Evolutionary conservation across 2,888 invertebrate species (phyloP).

Genomic region (Listrodromus nycthemerus): DNA sequence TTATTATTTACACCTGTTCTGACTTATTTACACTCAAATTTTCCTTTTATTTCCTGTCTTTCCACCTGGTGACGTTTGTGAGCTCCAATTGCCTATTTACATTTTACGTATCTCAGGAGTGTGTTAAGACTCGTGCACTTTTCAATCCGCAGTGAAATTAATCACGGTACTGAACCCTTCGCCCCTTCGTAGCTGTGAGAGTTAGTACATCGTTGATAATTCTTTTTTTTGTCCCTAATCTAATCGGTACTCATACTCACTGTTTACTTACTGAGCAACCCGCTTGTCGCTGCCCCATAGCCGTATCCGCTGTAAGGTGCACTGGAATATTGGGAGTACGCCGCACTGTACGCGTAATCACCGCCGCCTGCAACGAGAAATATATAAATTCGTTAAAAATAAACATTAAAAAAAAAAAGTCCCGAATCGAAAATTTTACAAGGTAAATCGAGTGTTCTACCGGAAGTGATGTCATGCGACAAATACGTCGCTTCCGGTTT

Average conservation of each 20-base stretch:
- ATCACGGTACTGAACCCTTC: conserved; percentile 24
- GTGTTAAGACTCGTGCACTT: conserved; percentile 44
- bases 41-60: conserved; percentile 18
- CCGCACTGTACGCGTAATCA: conserved; percentile 90
- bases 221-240: conserved; percentile 76
- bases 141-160: not conserved
- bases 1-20: conserved; percentile 69
- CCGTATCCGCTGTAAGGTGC: conserved; percentile 89
- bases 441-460: not conserved
- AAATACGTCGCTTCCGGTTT: not conserved
- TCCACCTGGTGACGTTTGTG: conserved; percentile 5
- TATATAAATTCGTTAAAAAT: conserved; percentile 17
- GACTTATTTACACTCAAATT: conserved; percentile 54
- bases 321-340: conserved; percentile 91
- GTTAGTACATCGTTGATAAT: conserved; percentile 40
- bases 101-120: conserved; percentile 16
- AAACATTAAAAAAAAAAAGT: not conserved
- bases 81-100: conserved; percentile 15
- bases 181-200: conserved; percentile 39
- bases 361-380: conserved; percentile 86
- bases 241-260: conserved; percentile 86
- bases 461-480: too few species aligned
- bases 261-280: conserved; percentile 90
- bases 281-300: conserved; percentile 88
- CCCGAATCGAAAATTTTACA: not conserved